phyloP scores from a whole-genome alignment of 2,797 vertebrate species.

The Notolabrus celidotus region DNA sequence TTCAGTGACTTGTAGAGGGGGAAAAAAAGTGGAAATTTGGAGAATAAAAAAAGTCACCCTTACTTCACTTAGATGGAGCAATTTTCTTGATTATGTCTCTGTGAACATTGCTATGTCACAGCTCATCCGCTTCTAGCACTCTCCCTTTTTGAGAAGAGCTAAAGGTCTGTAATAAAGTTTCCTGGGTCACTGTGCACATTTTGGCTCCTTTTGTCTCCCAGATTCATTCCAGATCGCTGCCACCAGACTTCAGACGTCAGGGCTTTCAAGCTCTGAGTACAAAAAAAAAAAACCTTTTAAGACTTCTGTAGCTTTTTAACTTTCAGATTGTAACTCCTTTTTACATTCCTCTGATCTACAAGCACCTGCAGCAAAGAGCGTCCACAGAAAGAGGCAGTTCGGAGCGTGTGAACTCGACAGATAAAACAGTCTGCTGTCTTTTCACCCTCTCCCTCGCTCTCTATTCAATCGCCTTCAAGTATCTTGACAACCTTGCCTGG shows the following conservation, averaged over 20 bases:
- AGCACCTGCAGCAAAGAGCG: slow-evolving; percentile 51
- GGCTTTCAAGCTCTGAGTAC: slow-evolving; percentile 25
- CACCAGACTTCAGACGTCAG: slow-evolving; percentile 44
- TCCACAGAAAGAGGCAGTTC: slow-evolving; percentile 18
- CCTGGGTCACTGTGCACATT: slow-evolving; percentile 69
- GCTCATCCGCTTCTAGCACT: slow-evolving; percentile 22
- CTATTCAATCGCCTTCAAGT: slow-evolving; percentile 82
- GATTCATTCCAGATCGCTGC: slow-evolving; percentile 61
- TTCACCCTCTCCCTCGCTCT: slow-evolving; percentile 57
- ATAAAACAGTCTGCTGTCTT: slow-evolving; percentile 68
- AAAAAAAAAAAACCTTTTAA: slow-evolving; percentile 11
- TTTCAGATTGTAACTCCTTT: not conserved
- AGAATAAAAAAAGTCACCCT: not conserved
- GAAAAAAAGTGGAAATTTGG: not conserved
- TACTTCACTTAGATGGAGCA: not conserved
- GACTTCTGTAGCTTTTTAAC: slow-evolving; percentile 19
- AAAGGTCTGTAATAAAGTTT: slow-evolving; percentile 62
- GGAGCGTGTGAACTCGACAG: slow-evolving; percentile 59
- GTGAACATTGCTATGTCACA: slow-evolving; percentile 14
- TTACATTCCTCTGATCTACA: slow-evolving; percentile 5
- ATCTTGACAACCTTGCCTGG: slow-evolving; percentile 85
- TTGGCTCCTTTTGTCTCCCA: slow-evolving; percentile 46
- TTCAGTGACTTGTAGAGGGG: not conserved
- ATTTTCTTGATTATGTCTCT: slow-evolving; percentile 40
- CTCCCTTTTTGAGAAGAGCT: slow-evolving; percentile 26